Conservation (phyloP, 2,797 vertebrate species). For the Moxostoma hubbsi region DNA sequence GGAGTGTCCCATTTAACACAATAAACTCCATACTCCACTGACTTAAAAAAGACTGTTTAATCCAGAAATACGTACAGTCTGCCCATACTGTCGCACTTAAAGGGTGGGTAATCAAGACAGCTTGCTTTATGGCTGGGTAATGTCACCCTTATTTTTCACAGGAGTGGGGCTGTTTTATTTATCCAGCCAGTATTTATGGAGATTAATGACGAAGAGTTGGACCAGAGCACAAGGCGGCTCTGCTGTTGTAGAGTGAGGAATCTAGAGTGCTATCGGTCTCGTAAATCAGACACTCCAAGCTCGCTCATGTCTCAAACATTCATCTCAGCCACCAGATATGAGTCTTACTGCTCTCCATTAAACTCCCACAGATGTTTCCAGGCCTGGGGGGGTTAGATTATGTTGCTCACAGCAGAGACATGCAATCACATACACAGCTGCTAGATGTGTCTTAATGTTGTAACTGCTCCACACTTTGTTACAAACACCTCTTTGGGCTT, state of each 20-base stretch:
- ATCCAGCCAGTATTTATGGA: constrained; percentile 51
- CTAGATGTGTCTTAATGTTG: constrained; percentile 52
- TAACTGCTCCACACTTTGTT: constrained; percentile 44
- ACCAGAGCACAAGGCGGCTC: constrained; percentile 3
- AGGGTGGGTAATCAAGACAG: constrained; percentile 29
- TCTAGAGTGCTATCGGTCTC: constrained; percentile 50
- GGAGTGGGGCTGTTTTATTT: constrained; percentile 50
- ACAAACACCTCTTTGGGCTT: neutral
- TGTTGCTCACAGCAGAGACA: constrained; percentile 50
- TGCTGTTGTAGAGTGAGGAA: constrained; percentile 45
- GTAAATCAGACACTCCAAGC: constrained; percentile 52
- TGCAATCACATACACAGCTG: constrained; percentile 61
- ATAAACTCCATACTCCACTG: neutral
- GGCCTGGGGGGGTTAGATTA: constrained; percentile 23
- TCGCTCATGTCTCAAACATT: constrained; percentile 52
- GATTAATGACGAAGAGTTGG: constrained; percentile 54
- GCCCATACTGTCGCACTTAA: constrained; percentile 17
- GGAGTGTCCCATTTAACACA: neutral
- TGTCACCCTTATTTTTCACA: constrained; percentile 56
- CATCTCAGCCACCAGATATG: constrained; percentile 51
- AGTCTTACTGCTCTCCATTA: constrained; percentile 50
- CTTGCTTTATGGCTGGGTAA: constrained; percentile 57
- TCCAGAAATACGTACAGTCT: constrained; percentile 8
- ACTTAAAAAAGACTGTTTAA: constrained; percentile 24
- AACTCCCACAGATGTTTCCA: constrained; percentile 57